Conservation (phyloP, 2,797 vertebrate species). For the Calcarius lapponicus region DNA sequence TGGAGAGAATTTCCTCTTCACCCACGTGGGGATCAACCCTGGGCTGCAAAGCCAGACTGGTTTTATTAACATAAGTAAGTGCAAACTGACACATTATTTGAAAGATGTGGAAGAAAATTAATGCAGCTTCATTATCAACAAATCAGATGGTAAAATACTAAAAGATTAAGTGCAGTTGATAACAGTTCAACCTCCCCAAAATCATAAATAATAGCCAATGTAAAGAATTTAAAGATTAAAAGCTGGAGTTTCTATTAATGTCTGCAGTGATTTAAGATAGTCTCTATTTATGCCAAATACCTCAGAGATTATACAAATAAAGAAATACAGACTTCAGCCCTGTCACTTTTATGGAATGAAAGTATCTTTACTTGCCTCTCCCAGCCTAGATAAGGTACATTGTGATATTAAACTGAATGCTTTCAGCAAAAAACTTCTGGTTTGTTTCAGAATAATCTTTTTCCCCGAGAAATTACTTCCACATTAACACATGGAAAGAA, state of each 20-base stretch:
- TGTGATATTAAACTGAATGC: not conserved
- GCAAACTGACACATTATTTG: not conserved
- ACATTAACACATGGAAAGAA: constrained; percentile 14
- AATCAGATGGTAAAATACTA: not conserved
- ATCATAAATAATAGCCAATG: not conserved
- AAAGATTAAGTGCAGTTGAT: constrained; percentile 4
- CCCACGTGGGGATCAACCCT: not conserved
- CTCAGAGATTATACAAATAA: constrained; percentile 11
- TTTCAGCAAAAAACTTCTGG: constrained; percentile 10
- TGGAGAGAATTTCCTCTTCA: not conserved
- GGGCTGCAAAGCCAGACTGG: not conserved
- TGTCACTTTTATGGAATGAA: constrained; percentile 3
- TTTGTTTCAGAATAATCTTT: constrained; percentile 6
- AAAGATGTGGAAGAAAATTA: not conserved
- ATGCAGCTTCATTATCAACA: not conserved
- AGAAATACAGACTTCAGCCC: not conserved
- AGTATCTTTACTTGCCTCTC: not conserved
- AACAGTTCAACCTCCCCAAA: not conserved
- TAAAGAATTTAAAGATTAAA: constrained; percentile 37
- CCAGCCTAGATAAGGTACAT: not conserved
- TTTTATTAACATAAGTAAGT: not conserved
- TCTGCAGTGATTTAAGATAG: constrained; percentile 18
- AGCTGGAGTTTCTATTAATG: not conserved
- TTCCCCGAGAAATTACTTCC: not conserved
- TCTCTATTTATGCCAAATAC: constrained; percentile 7